A percentile compares a stretch with the other conserved stretches of the same genome.
phyloP scores from a whole-genome alignment of 23 tunicate species.

The Styela clava region DNA sequence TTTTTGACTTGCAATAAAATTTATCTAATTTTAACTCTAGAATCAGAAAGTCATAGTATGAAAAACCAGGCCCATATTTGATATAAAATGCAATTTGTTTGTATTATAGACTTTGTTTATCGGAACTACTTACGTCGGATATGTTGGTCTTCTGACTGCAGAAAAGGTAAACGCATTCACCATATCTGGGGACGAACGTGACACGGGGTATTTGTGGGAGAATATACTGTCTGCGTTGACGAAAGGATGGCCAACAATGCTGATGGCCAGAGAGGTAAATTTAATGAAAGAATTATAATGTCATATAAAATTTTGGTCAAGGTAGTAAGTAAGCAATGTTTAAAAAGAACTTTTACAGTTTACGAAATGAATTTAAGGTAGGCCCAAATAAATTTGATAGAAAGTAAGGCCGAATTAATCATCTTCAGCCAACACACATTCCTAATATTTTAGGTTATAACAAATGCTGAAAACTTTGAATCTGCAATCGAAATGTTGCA shows the following conservation, averaged over 20 bases:
- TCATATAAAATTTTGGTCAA: background rate
- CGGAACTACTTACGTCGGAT: slow-evolving; percentile 67
- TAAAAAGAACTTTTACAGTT: no score
- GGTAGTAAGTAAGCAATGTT: no score
- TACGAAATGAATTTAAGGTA: no score
- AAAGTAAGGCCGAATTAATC: no score
- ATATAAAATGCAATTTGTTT: background rate
- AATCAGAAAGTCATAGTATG: no score
- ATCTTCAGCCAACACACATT: no score
- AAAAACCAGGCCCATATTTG: no score
- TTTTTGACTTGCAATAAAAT: no score
- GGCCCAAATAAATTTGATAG: no score
- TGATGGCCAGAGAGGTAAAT: slow-evolving; percentile 44
- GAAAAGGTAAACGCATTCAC: slow-evolving; percentile 54
- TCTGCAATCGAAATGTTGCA: slow-evolving; percentile 21
- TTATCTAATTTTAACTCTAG: no score
- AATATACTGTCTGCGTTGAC: slow-evolving; percentile 48
- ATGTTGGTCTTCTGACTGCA: slow-evolving; percentile 71
- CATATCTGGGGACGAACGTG: slow-evolving; percentile 50
- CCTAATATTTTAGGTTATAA: slow-evolving; percentile 59
- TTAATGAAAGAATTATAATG: background rate
- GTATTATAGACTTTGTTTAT: slow-evolving; percentile 36
- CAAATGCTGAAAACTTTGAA: slow-evolving; percentile 34
- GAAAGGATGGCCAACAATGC: slow-evolving; percentile 49
- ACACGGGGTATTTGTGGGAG: slow-evolving; percentile 40